Evolutionary conservation across 2,888 invertebrate genomes (phyloP).

Genomic region (Parnassius orleans): DNA sequence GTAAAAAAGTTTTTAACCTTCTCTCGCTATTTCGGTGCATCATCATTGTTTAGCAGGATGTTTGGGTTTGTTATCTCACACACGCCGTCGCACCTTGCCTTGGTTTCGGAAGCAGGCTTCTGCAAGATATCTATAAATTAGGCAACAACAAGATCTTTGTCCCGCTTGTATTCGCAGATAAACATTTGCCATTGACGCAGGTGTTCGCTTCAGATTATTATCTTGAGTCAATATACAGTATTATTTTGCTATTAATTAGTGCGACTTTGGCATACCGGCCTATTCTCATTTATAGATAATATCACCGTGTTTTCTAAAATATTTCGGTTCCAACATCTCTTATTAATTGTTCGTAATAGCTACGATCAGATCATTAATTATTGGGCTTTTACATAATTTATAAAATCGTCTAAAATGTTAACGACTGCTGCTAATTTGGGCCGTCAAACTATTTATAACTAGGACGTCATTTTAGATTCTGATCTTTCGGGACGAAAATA

Average conservation of each 20-base stretch:
- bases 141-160: slow-evolving; percentile 64
- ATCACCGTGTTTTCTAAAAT: slow-evolving; percentile 32
- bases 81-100: slow-evolving; percentile 73
- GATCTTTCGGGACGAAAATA: too few relatives aligned
- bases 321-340: background rate
- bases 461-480: too few relatives aligned
- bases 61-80: slow-evolving; percentile 75
- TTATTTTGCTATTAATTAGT: slow-evolving; percentile 61
- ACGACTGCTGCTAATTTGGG: too few relatives aligned
- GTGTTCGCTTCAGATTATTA: slow-evolving; percentile 56
- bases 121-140: slow-evolving; percentile 64
- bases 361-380: background rate
- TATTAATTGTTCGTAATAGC: slow-evolving; percentile 1
- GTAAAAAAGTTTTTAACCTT: slow-evolving; percentile 59
- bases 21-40: slow-evolving; percentile 59
- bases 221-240: slow-evolving; percentile 56
- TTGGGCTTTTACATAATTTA: background rate
- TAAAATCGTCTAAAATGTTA: too few relatives aligned
- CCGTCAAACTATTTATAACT: too few relatives aligned
- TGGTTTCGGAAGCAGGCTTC: slow-evolving; percentile 51
- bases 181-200: slow-evolving; percentile 63
- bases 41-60: slow-evolving; percentile 69
- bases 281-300: slow-evolving; percentile 40
- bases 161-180: slow-evolving; percentile 62
- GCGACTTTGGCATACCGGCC: slow-evolving; percentile 48